These are phyloP conservation scores for Antheraea yamamai DNA, from an alignment of 2,888 invertebrate species.

Conservation along the genomic window DNA sequence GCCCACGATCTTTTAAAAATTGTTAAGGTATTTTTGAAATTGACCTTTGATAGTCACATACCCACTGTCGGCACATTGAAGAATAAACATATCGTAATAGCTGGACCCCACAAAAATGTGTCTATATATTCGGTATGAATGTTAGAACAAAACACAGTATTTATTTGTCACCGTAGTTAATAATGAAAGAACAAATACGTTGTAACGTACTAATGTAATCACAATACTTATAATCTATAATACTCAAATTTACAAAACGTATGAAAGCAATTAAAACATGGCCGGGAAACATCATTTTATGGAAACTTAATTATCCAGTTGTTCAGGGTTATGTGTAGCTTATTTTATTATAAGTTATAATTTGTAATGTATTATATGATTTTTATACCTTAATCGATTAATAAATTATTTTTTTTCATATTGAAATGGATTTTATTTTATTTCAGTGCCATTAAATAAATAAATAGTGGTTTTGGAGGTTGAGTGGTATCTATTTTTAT, in stretches of 20 bases:
- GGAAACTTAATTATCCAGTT: background rate
- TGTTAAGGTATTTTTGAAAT: background rate
- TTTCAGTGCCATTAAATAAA: background rate
- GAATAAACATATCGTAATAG: background rate
- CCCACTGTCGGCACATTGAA: background rate
- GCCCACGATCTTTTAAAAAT: background rate
- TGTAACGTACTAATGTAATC: conserved; percentile 1
- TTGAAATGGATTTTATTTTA: conserved; percentile 39
- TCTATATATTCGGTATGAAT: background rate
- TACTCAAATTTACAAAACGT: conserved; percentile 2
- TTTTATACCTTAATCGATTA: conserved; percentile 53
- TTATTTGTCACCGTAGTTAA: background rate
- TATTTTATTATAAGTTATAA: conserved; percentile 44
- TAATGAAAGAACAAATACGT: background rate
- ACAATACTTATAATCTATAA: background rate
- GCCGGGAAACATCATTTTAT: background rate
- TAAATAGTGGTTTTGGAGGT: background rate
- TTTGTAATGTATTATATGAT: conserved; percentile 41
- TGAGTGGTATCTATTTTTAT: background rate
- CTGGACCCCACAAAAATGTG: background rate
- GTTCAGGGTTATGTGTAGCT: conserved; percentile 37
- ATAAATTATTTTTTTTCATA: conserved; percentile 58
- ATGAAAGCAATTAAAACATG: background rate
- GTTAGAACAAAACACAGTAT: background rate
- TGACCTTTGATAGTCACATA: background rate